Percentiles rank a stretch among this genome's conserved stretches.
Conservation (phyloP, 92 coral and sea anemone species). For the Nematostella vectensis region DNA sequence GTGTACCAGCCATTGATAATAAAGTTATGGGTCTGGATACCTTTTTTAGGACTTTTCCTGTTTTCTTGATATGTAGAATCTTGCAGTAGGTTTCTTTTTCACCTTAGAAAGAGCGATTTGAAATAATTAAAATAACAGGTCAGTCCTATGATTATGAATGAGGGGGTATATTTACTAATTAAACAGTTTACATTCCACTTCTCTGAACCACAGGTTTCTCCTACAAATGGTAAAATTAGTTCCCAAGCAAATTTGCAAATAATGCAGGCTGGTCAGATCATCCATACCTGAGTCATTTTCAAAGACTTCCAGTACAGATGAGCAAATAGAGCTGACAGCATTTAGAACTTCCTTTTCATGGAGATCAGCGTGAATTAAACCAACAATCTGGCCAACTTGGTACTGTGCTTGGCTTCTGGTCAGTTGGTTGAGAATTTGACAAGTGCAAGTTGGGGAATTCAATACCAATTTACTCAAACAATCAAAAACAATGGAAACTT, state of each 20-base stretch:
- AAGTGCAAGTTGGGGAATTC: slow-evolving; percentile 21
- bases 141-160: too few species aligned
- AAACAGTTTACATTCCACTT: too few species aligned
- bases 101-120: slow-evolving; percentile 7
- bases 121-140: too few species aligned
- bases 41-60: slow-evolving; percentile 56
- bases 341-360: slow-evolving; percentile 48
- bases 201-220: too few species aligned
- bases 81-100: slow-evolving; percentile 32
- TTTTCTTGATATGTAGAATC: slow-evolving; percentile 41
- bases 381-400: slow-evolving; percentile 55
- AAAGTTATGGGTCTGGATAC: slow-evolving; percentile 16
- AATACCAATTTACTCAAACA: slow-evolving; percentile 49
- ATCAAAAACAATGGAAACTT: slow-evolving; percentile 56
- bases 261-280: too few species aligned
- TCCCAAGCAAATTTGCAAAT: too few species aligned
- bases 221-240: too few species aligned
- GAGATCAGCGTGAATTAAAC: slow-evolving; percentile 60
- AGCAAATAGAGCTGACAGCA: slow-evolving; percentile 40
- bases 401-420: slow-evolving; percentile 10
- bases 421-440: slow-evolving; percentile 41
- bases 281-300: background rate
- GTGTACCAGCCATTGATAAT: too few species aligned
- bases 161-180: too few species aligned
- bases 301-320: slow-evolving; percentile 32